Evolutionary conservation across 2,113 vertebrate species (phyloP).

Genomic region (Hystrix brachyura): DNA sequence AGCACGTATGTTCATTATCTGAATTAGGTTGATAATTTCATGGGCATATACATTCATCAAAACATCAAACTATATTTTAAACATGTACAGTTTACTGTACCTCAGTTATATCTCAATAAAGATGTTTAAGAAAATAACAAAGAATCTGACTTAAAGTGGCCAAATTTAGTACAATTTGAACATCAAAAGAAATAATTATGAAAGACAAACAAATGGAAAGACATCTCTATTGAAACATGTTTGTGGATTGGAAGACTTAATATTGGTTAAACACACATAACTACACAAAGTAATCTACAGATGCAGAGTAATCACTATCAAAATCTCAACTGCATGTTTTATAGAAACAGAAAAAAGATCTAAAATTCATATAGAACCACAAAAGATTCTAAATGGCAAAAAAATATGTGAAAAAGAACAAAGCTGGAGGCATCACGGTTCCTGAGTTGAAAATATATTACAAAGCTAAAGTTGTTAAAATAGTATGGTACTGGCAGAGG

Average conservation of each 20-base stretch:
- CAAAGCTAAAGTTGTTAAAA: neutral
- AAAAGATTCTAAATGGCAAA: neutral
- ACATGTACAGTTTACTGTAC: neutral
- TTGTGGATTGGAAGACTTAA: neutral
- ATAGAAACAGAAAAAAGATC: neutral
- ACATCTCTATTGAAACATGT: neutral
- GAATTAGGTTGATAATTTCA: neutral
- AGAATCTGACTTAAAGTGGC: neutral
- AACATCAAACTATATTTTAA: neutral
- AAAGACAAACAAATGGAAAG: neutral
- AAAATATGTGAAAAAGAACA: neutral
- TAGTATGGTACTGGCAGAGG: neutral
- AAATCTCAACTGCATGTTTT: neutral
- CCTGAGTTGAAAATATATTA: neutral
- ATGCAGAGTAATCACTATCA: neutral
- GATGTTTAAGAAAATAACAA: neutral
- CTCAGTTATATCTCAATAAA: neutral
- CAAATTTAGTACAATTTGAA: neutral
- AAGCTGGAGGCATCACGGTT: neutral
- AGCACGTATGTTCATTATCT: neutral
- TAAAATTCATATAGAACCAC: neutral
- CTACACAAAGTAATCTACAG: neutral
- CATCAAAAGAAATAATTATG: neutral
- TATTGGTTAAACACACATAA: neutral
- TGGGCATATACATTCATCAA: neutral